Evolutionary conservation across 2,797 vertebrate genomes (phyloP).

Genomic region (Acanthiza pusilla): DNA sequence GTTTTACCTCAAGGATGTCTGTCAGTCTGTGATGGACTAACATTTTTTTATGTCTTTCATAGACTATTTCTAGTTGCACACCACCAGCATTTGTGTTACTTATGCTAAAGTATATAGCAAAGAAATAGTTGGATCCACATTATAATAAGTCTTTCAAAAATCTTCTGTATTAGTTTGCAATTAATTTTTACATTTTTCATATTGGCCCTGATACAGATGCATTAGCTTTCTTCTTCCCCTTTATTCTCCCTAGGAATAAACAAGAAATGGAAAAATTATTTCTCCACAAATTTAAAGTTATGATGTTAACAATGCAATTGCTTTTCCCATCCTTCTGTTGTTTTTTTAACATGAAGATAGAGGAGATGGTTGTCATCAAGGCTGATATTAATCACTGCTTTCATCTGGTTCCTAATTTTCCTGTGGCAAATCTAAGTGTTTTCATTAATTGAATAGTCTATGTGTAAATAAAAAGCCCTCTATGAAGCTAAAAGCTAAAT

Average conservation of each 20-base stretch:
- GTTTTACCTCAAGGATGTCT: not conserved
- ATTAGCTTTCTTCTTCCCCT: not conserved
- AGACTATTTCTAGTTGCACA: not conserved
- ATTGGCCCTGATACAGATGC: not conserved
- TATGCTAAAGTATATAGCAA: not conserved
- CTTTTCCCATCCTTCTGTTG: fast-evolving
- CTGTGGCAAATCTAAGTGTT: not conserved
- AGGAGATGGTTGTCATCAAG: not conserved
- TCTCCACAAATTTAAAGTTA: not conserved
- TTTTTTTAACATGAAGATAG: not conserved
- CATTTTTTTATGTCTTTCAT: not conserved
- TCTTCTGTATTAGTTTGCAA: not conserved
- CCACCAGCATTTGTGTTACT: not conserved
- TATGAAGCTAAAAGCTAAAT: not conserved
- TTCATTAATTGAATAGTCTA: not conserved
- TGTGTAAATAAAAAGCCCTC: not conserved
- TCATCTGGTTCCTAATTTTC: not conserved
- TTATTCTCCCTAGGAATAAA: not conserved
- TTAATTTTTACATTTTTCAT: not conserved
- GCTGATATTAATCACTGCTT: not conserved
- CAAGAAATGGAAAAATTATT: not conserved
- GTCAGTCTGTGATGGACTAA: not conserved
- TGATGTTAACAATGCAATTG: not conserved
- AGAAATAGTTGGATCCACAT: not conserved
- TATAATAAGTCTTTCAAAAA: not conserved